Base-by-base conservation (phyloP, 2,797 vertebrate genomes). In the Crax fasciolata region DNA sequence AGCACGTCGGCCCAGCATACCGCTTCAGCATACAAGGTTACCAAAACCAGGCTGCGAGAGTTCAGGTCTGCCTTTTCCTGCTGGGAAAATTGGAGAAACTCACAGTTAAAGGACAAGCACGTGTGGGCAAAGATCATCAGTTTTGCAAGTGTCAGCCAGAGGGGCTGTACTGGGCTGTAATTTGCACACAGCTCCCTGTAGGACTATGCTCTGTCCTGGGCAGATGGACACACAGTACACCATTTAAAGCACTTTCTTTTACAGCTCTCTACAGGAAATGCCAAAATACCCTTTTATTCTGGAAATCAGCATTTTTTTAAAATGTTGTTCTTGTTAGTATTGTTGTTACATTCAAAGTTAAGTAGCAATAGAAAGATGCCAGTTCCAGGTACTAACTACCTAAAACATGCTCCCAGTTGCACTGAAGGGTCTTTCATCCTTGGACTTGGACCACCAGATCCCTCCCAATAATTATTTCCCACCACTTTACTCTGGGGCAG, bases 11-110 rank as follows among this genome's bases (percentile, higher is more conserved):
- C 59, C 88, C 74, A 80, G 35, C 3, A 4, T 71, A 82, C 41
- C 76, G 86, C 73, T 62, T 73, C 92, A 94, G 74, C 6, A 2
- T 59, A 46, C 75, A 84, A 85, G 91, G 71, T 86, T 94, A 93
- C 75, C 63, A 70, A 87, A 92, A 85, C 0, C 71, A 94, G 79
- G 23, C 83, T 81, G 76, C 3, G 10, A 57, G 43, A 68, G 35
- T 77, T 82, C 82, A 68, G 41, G 58, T 66, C n/a, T 76, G 30
- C 32, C 59, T 89, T 67, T 92, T 68, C 35, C 14, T 58, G n/a
- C n/a, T 76, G 67, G 46, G 90, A 92, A 71, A 38, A 13, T 0
- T 24, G 17, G 14, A 39, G 38, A 95, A 91, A 55, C 8, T 66
- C 10, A 1, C 10, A 28, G 74, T 43, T 88, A 11, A 86, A 87